A percentile compares a stretch with the other conserved stretches of the same genome.
Conservation (phyloP, 2,797 vertebrate genomes). For the Myotis daubentonii region DNA sequence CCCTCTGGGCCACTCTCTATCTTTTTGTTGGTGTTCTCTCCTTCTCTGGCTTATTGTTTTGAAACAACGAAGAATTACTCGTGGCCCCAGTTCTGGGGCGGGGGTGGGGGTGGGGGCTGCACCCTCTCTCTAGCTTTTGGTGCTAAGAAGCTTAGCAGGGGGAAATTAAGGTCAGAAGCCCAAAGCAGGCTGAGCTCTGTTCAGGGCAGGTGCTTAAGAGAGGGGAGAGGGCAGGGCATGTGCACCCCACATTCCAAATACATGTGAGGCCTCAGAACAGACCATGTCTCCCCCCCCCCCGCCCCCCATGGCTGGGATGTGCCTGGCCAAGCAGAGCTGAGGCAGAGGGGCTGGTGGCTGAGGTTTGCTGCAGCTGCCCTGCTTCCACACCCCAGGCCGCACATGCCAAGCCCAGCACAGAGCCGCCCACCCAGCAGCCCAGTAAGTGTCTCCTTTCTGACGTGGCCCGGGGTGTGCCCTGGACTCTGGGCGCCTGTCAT, state of each 20-base stretch:
- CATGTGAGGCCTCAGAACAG: background rate
- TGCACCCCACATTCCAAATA: background rate
- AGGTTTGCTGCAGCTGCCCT: background rate
- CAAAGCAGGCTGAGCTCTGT: background rate
- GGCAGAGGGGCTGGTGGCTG: background rate
- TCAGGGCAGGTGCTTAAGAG: background rate
- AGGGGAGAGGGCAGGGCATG: background rate
- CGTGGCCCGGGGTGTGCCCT: fast-evolving
- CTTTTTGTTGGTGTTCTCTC: background rate
- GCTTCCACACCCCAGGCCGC: background rate
- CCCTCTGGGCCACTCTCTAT: background rate
- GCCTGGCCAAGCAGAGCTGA: background rate
- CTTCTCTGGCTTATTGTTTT: background rate
- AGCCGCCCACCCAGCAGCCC: background rate
- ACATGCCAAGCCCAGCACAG: background rate
- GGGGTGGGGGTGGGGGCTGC: too few relatives aligned
- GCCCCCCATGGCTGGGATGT: background rate
- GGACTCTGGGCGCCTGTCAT: background rate
- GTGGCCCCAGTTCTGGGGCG: background rate
- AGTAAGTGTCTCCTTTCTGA: background rate
- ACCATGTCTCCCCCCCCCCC: background rate
- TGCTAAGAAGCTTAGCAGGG: background rate
- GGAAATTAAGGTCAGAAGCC: background rate
- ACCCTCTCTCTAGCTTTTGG: background rate
- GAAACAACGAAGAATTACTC: background rate